A percentile compares a stretch with the other conserved stretches of the same genome.
These are phyloP conservation scores for Cyanoderma ruficeps DNA, from an alignment of 2,113 vertebrate genomes.

Conservation along the genomic window DNA sequence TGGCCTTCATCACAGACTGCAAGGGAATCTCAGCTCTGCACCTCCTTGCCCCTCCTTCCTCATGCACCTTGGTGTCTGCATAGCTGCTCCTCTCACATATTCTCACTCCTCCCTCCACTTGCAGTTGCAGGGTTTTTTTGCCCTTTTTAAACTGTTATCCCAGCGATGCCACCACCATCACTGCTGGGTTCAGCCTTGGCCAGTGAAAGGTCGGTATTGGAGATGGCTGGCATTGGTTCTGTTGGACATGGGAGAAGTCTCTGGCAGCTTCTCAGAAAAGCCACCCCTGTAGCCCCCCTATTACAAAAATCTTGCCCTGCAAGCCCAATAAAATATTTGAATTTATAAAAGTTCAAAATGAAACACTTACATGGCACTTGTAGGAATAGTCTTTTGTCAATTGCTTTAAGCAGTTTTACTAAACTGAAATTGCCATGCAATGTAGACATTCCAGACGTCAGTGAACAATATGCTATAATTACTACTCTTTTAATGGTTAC, in stretches of 20 bases:
- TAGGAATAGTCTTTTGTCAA: background rate
- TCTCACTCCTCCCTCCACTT: background rate
- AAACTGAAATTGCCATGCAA: background rate
- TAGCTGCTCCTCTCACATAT: background rate
- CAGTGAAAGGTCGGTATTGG: accelerated
- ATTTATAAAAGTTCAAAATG: background rate
- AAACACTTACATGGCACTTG: background rate
- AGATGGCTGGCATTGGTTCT: background rate
- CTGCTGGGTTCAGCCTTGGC: background rate
- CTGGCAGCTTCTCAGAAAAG: background rate
- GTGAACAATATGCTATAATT: background rate
- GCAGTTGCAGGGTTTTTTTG: background rate
- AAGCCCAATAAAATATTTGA: background rate
- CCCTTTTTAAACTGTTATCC: background rate
- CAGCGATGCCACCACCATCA: background rate
- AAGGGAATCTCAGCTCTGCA: background rate
- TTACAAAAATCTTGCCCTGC: background rate
- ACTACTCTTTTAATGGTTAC: background rate
- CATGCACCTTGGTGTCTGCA: accelerated
- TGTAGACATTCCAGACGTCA: background rate
- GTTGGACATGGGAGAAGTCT: background rate
- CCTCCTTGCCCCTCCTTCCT: accelerated
- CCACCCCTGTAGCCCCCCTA: accelerated
- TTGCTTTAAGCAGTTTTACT: background rate
- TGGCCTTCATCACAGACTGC: too few relatives aligned